Percentiles rank a stretch among this genome's conserved stretches.
Evolutionary conservation across 2,888 invertebrate species (phyloP).

Genomic region (Philereme transversata): DNA sequence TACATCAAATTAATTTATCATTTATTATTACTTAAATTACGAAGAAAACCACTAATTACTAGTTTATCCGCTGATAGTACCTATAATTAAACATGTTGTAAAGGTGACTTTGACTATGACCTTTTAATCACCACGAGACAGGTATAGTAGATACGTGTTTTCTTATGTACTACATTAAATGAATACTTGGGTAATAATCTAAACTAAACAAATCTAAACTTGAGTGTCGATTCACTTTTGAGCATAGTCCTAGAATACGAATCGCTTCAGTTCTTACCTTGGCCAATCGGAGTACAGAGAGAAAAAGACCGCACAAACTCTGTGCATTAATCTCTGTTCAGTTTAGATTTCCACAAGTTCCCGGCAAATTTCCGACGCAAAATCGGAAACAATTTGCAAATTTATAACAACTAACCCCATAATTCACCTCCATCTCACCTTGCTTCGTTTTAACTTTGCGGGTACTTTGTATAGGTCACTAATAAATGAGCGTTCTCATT

Average conservation of each 20-base stretch:
- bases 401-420: slow-evolving; percentile 70
- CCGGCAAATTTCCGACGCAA: slow-evolving; percentile 58
- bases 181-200: too few relatives aligned
- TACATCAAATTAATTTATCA: too few relatives aligned
- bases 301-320: slow-evolving; percentile 51
- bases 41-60: too few relatives aligned
- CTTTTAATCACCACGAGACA: too few relatives aligned
- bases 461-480: slow-evolving; percentile 33
- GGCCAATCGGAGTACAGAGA: neutral
- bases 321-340: slow-evolving; percentile 72
- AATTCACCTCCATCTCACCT: slow-evolving; percentile 65
- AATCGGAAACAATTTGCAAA: slow-evolving; percentile 76
- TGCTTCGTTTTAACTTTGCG: slow-evolving; percentile 44
- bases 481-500: slow-evolving; percentile 31
- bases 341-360: slow-evolving; percentile 69
- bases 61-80: too few relatives aligned
- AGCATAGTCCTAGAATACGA: neutral
- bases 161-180: too few relatives aligned
- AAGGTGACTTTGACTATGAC: too few relatives aligned
- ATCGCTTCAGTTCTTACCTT: neutral
- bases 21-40: too few relatives aligned
- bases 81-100: too few relatives aligned
- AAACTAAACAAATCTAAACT: too few relatives aligned
- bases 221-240: too few relatives aligned
- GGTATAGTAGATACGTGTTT: too few relatives aligned